A percentile compares a stretch with the other conserved stretches of the same genome.
Conservation (phyloP, 2,113 vertebrate species). For the Odocoileus virginianus region DNA sequence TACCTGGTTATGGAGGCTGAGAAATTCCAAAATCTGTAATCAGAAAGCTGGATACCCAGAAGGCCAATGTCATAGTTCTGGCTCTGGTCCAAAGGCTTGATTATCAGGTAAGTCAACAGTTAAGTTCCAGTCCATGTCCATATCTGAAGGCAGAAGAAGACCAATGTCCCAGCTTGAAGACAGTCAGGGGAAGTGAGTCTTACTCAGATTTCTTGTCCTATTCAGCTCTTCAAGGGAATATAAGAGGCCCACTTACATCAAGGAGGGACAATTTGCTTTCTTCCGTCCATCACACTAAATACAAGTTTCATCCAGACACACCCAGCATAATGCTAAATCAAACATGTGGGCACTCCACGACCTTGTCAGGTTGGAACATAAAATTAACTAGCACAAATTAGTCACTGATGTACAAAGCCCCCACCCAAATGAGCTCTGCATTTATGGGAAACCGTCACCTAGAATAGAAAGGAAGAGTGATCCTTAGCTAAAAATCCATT, state of each 20-base stretch:
- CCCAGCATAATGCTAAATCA: not conserved
- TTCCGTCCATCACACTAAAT: not conserved
- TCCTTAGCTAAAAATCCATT: not conserved
- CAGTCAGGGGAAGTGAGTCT: not conserved
- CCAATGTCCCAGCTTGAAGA: not conserved
- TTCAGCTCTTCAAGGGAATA: not conserved
- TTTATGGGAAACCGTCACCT: not conserved
- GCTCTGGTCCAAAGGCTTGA: not conserved
- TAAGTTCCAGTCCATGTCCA: not conserved
- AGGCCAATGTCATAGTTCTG: not conserved
- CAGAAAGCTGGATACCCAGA: not conserved
- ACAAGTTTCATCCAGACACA: not conserved
- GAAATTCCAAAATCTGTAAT: not conserved
- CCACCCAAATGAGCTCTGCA: not conserved
- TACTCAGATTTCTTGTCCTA: not conserved
- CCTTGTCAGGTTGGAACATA: not conserved
- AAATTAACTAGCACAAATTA: not conserved
- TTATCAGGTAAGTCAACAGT: accelerated
- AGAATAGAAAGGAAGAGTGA: not conserved
- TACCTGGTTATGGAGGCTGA: not conserved
- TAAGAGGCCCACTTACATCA: accelerated
- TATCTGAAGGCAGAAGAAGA: not conserved
- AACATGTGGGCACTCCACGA: not conserved
- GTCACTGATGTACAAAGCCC: not conserved
- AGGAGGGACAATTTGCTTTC: not conserved